These are phyloP conservation scores for Neosilurus mollespiculum DNA, from an alignment of 2,797 vertebrate species.

Conservation along the genomic window DNA sequence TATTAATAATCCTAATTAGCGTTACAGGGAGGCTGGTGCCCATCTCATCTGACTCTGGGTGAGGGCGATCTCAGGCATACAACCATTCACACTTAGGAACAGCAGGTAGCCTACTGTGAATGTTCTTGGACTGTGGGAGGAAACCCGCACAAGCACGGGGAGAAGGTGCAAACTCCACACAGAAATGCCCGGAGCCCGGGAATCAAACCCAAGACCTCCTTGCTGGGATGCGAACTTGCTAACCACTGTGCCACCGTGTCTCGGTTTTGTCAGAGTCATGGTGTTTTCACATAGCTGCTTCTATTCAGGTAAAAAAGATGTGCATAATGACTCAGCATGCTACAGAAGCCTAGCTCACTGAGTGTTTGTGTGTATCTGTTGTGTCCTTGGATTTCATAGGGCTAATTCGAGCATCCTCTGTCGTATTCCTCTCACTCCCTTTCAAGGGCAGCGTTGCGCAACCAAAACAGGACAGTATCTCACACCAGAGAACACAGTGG, in stretches of 20 bases:
- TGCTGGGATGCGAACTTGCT: too few species aligned
- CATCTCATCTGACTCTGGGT: too few species aligned
- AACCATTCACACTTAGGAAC: too few species aligned
- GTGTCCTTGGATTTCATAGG: slow-evolving; percentile 46
- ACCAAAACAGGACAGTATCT: slow-evolving; percentile 17
- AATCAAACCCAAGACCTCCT: too few species aligned
- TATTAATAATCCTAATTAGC: too few species aligned
- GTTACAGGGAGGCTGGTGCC: too few species aligned
- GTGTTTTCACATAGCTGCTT: neutral
- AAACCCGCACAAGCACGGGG: too few species aligned
- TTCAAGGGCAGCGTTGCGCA: slow-evolving; percentile 28
- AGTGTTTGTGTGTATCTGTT: slow-evolving; percentile 2
- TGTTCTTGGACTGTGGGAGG: too few species aligned
- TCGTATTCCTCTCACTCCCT: slow-evolving; percentile 21
- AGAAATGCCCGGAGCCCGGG: too few species aligned
- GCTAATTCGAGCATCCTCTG: slow-evolving; percentile 32
- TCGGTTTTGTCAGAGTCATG: neutral
- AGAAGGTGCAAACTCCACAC: too few species aligned
- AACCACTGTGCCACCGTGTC: neutral
- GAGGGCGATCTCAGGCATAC: too few species aligned
- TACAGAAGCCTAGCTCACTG: slow-evolving; percentile 22
- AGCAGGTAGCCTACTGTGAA: too few species aligned
- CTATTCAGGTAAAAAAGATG: neutral
- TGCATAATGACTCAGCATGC: slow-evolving; percentile 56
- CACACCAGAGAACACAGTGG: neutral